These are phyloP conservation scores for Rhodeus uyekii DNA, from an alignment of 2,797 vertebrate species.

Conservation along the genomic window DNA sequence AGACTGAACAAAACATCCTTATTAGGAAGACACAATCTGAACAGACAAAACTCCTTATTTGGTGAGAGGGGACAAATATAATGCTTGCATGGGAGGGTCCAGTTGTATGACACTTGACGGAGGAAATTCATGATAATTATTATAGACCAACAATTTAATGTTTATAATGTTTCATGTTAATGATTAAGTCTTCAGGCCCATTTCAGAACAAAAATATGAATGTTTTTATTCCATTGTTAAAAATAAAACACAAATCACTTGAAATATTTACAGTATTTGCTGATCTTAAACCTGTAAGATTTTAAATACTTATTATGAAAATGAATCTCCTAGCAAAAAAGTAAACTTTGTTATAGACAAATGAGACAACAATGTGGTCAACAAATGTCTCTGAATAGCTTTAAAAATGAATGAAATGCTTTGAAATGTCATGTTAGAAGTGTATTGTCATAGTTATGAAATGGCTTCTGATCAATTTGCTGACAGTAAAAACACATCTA, in stretches of 20 bases:
- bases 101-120: neutral
- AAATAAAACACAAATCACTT: neutral
- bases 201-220: too few species aligned
- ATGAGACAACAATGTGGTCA: neutral
- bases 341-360: neutral
- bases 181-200: neutral
- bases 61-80: neutral
- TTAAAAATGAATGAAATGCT: neutral
- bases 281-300: neutral
- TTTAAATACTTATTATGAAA: neutral
- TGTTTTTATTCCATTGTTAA: too few species aligned
- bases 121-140: neutral
- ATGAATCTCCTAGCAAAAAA: neutral
- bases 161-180: neutral
- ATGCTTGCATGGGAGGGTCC: neutral
- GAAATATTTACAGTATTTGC: neutral
- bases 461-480: neutral
- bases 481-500: too few species aligned
- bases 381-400: neutral
- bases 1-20: conserved; percentile 59
- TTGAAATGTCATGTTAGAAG: neutral
- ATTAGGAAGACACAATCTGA: conserved; percentile 64
- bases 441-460: neutral
- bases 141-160: neutral
- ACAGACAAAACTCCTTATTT: conserved; percentile 34